Percentiles rank a stretch among this genome's conserved stretches.
These are phyloP conservation scores for Apomyelois bistriatella DNA, from an alignment of 2,888 invertebrate genomes.

Conservation along the genomic window DNA sequence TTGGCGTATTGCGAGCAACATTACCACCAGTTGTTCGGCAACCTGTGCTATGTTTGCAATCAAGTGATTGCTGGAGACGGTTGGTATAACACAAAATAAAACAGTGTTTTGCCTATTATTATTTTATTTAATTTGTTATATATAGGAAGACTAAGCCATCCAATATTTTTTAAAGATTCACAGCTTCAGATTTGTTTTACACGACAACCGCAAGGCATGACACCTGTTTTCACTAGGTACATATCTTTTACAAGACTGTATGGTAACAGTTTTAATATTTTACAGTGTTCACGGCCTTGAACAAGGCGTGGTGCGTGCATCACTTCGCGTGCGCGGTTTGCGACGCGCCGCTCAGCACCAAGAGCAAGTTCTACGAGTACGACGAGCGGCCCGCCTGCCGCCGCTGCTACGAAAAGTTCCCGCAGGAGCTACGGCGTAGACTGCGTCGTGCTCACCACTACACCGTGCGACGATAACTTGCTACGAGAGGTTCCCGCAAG, in stretches of 20 bases:
- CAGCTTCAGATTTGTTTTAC: too few relatives aligned
- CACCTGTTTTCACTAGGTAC: too few relatives aligned
- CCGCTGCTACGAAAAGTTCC: constrained; percentile 98
- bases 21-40: constrained; percentile 99
- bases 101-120: too few relatives aligned
- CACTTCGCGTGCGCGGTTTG: constrained; percentile 99
- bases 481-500: background rate
- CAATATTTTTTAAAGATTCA: too few relatives aligned
- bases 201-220: too few relatives aligned
- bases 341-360: constrained; percentile 96
- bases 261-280: background rate
- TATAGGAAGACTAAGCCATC: too few relatives aligned
- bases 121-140: too few relatives aligned
- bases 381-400: constrained; percentile 99
- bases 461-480: constrained; percentile 76
- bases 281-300: constrained; percentile 96
- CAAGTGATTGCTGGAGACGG: constrained; percentile 98
- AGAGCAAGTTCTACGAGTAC: constrained; percentile 99
- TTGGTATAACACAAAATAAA: constrained; percentile 58
- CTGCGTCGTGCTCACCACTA: constrained; percentile 93
- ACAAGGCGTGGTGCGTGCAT: constrained; percentile 99
- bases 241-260: too few relatives aligned
- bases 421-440: constrained; percentile 94
- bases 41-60: constrained; percentile 99
- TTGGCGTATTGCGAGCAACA: constrained; percentile 99